phyloP scores from a whole-genome alignment of 2,888 invertebrate genomes.

The Trachelus iudaicus region DNA sequence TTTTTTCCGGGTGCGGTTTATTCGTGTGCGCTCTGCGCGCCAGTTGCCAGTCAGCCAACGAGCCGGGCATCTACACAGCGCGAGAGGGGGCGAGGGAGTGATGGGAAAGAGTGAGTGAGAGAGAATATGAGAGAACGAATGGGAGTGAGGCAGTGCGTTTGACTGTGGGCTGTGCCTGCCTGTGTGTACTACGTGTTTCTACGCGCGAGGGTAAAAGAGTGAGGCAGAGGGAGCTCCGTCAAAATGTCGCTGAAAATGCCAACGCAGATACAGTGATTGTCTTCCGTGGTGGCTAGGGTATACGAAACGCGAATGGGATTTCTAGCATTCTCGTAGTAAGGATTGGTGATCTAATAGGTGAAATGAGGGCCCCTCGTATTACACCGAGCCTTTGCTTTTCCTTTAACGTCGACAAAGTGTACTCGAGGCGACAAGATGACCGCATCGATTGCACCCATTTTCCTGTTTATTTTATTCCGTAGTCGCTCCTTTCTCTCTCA shows the following conservation, averaged over 20 bases:
- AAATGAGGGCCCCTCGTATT: too few species aligned
- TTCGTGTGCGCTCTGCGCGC: neutral
- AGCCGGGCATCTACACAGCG: too few species aligned
- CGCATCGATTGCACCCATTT: slow-evolving; percentile 7
- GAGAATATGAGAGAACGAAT: slow-evolving; percentile 4
- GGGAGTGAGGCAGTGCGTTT: slow-evolving; percentile 11
- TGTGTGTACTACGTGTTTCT: neutral
- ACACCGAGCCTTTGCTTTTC: too few species aligned
- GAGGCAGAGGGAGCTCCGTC: slow-evolving; percentile 39
- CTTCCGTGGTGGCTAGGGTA: slow-evolving; percentile 1
- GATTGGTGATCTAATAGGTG: too few species aligned
- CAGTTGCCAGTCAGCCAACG: too few species aligned
- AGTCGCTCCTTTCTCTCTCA: neutral
- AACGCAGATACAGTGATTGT: slow-evolving; percentile 55
- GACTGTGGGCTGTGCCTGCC: too few species aligned
- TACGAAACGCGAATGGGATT: neutral
- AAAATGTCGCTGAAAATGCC: slow-evolving; percentile 61
- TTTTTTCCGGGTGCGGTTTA: slow-evolving; percentile 15
- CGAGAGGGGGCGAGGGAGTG: slow-evolving; percentile 1
- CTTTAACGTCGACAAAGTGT: neutral
- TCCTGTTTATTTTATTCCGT: slow-evolving; percentile 2
- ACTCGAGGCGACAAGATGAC: neutral
- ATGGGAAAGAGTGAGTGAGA: slow-evolving; percentile 14
- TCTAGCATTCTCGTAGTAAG: neutral
- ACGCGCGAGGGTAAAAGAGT: slow-evolving; percentile 9